Percentiles rank a stretch among this genome's conserved stretches.
Evolutionary conservation across 2,888 invertebrate species (phyloP).

Genomic region (Onchidella celtica): DNA sequence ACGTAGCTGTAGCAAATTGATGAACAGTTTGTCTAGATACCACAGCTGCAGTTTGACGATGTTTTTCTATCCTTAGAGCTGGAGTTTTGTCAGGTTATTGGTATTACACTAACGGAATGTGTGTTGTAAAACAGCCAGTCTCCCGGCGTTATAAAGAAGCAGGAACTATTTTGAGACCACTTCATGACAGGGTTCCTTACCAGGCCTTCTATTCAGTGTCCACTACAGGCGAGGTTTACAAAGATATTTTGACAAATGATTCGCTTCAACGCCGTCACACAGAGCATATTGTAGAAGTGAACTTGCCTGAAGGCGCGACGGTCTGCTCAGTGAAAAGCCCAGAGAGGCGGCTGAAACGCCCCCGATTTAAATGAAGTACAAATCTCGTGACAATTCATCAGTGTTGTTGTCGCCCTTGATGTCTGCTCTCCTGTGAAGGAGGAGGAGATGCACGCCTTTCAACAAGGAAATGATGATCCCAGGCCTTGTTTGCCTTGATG

Average conservation of each 20-base stretch:
- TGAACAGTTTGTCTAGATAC: too few species aligned
- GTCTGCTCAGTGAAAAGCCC: background rate
- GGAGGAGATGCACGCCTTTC: background rate
- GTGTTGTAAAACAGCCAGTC: too few species aligned
- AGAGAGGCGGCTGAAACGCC: background rate
- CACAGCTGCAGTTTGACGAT: too few species aligned
- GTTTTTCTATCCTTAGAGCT: too few species aligned
- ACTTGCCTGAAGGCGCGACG: constrained; percentile 1
- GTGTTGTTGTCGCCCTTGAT: constrained; percentile 8
- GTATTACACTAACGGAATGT: too few species aligned
- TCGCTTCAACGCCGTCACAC: constrained; percentile 4
- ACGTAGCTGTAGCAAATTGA: too few species aligned
- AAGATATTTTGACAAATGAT: constrained; percentile 3
- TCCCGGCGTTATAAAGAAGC: too few species aligned
- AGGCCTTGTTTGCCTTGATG: background rate
- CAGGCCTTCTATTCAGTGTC: too few species aligned
- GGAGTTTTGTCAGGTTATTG: too few species aligned
- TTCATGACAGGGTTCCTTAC: too few species aligned
- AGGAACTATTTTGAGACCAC: too few species aligned
- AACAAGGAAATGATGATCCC: background rate
- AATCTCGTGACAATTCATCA: background rate
- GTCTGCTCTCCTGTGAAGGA: background rate
- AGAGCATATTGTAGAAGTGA: background rate
- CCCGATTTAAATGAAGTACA: constrained; percentile 12
- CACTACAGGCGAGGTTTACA: background rate